Evolutionary conservation across 2,113 vertebrate species (phyloP), one percentile per base, ranked within the genome.

Genomic region (Boleophthalmus pectinirostris): DNA sequence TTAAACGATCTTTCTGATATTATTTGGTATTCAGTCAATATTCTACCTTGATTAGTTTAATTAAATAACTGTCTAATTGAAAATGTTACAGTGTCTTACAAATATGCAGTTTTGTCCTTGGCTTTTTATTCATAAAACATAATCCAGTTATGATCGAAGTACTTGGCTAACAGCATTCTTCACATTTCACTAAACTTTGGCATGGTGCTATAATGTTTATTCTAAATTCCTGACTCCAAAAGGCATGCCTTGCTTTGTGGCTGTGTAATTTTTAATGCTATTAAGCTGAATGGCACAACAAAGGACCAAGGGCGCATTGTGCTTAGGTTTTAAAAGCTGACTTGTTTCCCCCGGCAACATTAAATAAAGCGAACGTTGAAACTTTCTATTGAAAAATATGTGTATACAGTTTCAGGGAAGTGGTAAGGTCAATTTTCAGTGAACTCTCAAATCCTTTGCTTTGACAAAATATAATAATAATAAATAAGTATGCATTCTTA

Each of bases 211-310:
- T 25, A 16, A 60, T 29, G 57, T 33, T 29, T 60, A 33, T 60
- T 60, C 29, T 33, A 60, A 60, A 60, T 60, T 60, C 57, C 24
- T 8, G 25, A 61, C 25, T 33, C 58, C 58, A 61, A 60, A 60
- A 29, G 57, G 24, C 57, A 60, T 61, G 58, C 25, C 14, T 33
- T 15, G 58, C 58, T 61, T 61, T 64, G 33, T 63, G 29, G 14
- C 24, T 33, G 29, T 63, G 60, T 64, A 64, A 64, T 64, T 35
- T n/a, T n/a, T 38, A 64, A 64, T 64, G 33, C 33, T 10, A 64
- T 43, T n/a, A 21, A 21, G 61, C 35, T n/a, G 18, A 64, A 64
- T 13, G 33, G 8, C 29, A 20, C 20, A 43, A 64, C 61, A 64
- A 38, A 64, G 20, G 20, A 38, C 33, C 61, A 43, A 64, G 61